These are phyloP conservation scores for Lepidonotus clava DNA, from an alignment of 2,888 invertebrate genomes.

Conservation along the genomic window DNA sequence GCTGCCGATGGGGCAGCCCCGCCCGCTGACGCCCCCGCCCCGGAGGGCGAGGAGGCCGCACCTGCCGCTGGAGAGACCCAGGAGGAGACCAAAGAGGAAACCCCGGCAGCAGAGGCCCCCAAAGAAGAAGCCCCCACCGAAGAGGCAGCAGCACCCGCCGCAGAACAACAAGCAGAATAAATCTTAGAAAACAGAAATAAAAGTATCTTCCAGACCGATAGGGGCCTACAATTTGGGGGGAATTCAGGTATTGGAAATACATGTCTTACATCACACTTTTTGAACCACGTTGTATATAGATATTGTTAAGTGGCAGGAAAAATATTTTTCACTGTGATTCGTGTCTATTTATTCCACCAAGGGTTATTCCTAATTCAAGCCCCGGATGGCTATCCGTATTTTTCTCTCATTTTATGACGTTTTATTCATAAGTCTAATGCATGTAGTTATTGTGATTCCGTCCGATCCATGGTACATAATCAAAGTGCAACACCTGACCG, in stretches of 20 bases:
- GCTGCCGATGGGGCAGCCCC: not conserved
- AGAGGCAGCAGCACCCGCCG: not conserved
- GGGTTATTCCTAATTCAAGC: not conserved
- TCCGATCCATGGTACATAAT: not conserved
- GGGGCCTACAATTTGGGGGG: not conserved
- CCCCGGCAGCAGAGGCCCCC: not conserved
- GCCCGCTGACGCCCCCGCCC: not conserved
- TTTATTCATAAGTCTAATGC: not conserved
- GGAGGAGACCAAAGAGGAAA: not conserved
- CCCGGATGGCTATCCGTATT: too few relatives aligned
- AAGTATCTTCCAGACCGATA: not conserved
- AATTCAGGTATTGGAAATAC: not conserved
- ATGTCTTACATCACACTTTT: not conserved
- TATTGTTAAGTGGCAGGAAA: not conserved
- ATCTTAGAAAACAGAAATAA: not conserved
- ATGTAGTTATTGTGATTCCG: slow-evolving; percentile 7
- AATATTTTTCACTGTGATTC: not conserved
- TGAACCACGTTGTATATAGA: not conserved
- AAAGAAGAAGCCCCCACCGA: not conserved
- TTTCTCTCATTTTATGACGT: not conserved
- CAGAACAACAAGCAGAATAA: not conserved
- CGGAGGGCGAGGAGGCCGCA: not conserved
- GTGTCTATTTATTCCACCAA: not conserved
- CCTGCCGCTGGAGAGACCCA: slow-evolving; percentile 20
- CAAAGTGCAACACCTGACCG: not conserved